A percentile compares a stretch with the other conserved stretches of the same genome.
Conservation (phyloP, 2,888 invertebrate species). For the Patella depressa region DNA sequence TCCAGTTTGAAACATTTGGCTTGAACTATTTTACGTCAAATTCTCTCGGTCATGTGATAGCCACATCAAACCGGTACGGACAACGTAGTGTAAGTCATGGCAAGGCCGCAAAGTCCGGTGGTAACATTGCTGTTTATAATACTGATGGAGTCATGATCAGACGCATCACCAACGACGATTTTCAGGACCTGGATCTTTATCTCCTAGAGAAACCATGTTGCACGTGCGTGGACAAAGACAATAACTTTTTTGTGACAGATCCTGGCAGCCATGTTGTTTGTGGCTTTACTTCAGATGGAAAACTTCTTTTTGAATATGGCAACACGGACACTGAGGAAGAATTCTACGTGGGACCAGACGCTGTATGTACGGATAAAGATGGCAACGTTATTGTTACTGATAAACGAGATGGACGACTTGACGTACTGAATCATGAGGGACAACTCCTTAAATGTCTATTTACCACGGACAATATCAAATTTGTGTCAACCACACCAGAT, state of each 20-base stretch:
- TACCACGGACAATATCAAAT: constrained; percentile 53
- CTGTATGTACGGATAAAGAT: constrained; percentile 50
- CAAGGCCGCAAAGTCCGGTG: constrained; percentile 56
- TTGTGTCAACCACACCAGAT: constrained; percentile 53
- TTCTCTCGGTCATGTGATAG: constrained; percentile 48
- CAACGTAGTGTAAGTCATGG: constrained; percentile 48
- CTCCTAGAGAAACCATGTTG: constrained; percentile 58
- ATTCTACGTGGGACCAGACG: constrained; percentile 59
- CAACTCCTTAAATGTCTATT: constrained; percentile 53
- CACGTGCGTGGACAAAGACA: constrained; percentile 45
- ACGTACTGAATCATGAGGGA: constrained; percentile 53
- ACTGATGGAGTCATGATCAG: constrained; percentile 45
- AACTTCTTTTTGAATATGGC: constrained; percentile 58
- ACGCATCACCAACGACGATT: constrained; percentile 59
- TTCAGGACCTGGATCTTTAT: constrained; percentile 45
- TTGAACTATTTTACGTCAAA: constrained; percentile 58
- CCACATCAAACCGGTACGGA: constrained; percentile 57
- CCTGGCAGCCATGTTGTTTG: constrained; percentile 55
- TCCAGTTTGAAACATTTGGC: constrained; percentile 59
- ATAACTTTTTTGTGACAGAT: constrained; percentile 56
- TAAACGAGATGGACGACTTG: constrained; percentile 56
- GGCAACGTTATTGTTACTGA: constrained; percentile 58
- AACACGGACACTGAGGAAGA: constrained; percentile 56
- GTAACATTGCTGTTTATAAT: constrained; percentile 58
- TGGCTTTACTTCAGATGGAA: constrained; percentile 50